Evolutionary conservation across 2,113 vertebrate genomes (phyloP).

Genomic region (Meriones unguiculatus): DNA sequence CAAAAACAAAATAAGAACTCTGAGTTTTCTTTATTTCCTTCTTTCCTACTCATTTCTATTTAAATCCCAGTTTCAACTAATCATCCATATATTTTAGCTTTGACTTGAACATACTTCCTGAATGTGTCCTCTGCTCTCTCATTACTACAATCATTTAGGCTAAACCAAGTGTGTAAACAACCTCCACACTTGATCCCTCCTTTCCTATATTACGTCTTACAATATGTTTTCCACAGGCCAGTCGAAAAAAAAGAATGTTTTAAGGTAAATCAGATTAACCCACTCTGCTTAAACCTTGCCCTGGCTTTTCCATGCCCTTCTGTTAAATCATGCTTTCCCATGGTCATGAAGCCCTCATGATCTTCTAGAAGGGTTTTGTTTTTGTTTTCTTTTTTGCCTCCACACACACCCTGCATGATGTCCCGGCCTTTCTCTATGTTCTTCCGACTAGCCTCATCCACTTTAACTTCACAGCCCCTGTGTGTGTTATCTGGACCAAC

Average conservation of each 20-base stretch:
- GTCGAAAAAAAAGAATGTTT: not conserved
- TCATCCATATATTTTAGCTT: not conserved
- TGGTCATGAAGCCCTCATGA: not conserved
- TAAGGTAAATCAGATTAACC: conserved; percentile 5
- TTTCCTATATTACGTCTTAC: not conserved
- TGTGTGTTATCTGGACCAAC: not conserved
- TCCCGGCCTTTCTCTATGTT: not conserved
- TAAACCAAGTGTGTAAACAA: not conserved
- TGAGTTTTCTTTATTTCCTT: not conserved
- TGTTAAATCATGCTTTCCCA: not conserved
- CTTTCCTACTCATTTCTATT: not conserved
- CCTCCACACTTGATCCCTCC: not conserved
- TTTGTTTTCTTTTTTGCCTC: not conserved
- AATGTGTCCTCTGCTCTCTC: not conserved
- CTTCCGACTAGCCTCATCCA: not conserved
- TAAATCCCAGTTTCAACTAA: not conserved
- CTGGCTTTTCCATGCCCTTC: not conserved
- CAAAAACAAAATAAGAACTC: not conserved
- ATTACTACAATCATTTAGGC: too few species aligned
- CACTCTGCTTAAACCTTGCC: not conserved
- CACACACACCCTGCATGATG: not conserved
- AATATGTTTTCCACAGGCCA: not conserved
- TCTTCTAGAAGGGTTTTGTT: not conserved
- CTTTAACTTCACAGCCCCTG: not conserved
- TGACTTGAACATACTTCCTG: not conserved